Evolutionary conservation across 2,888 invertebrate genomes (phyloP).

Genomic region (Candidula unifasciata): DNA sequence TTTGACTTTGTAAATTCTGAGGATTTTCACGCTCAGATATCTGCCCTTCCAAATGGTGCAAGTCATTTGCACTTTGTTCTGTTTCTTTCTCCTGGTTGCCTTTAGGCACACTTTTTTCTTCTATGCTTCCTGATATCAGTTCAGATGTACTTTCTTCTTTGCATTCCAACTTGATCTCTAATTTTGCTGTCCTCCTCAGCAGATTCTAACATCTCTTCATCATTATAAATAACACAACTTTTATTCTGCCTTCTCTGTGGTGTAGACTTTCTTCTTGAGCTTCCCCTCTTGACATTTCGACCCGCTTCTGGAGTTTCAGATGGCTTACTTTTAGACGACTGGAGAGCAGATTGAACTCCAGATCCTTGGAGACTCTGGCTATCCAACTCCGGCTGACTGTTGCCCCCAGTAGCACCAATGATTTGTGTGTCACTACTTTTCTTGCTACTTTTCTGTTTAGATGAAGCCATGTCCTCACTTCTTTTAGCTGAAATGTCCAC

Average conservation of each 20-base stretch:
- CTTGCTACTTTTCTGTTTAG: neutral
- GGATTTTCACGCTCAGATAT: neutral
- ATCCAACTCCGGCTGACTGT: neutral
- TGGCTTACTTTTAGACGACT: neutral
- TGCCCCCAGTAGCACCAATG: neutral
- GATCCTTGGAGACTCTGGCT: neutral
- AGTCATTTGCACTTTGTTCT: neutral
- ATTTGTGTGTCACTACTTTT: neutral
- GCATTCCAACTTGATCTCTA: neutral
- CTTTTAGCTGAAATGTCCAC: neutral
- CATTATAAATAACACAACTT: constrained; percentile 20
- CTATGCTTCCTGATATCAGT: neutral
- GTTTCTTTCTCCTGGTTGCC: too few relatives aligned
- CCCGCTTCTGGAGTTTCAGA: neutral
- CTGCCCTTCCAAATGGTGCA: neutral
- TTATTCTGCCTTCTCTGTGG: constrained; percentile 48
- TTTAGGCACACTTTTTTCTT: neutral
- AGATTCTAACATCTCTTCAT: neutral
- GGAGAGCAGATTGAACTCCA: neutral
- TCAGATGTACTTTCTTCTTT: neutral
- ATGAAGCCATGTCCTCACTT: constrained; percentile 15
- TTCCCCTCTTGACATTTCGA: constrained; percentile 29
- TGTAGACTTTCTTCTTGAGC: constrained; percentile 48
- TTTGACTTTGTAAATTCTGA: neutral
- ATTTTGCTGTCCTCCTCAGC: neutral